Percentiles rank a stretch among this genome's conserved stretches.
These are phyloP conservation scores for Nowickia ferox DNA, from an alignment of 2,888 invertebrate species.

Conservation along the genomic window DNA sequence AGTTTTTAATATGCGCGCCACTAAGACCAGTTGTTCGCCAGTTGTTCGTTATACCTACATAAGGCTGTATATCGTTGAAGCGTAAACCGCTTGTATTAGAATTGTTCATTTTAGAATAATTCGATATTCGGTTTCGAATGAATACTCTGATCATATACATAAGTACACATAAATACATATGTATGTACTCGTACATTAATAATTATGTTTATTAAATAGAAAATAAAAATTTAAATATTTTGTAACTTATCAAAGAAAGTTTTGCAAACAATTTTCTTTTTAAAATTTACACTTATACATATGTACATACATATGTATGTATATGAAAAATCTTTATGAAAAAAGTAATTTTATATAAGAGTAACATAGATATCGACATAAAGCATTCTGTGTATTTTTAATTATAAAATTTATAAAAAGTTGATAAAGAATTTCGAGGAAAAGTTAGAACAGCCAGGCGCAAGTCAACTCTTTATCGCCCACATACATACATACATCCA, in stretches of 20 bases:
- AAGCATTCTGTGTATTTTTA: background rate
- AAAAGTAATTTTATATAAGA: slow-evolving; percentile 21
- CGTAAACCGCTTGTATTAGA: no score
- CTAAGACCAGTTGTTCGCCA: no score
- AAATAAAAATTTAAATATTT: slow-evolving; percentile 1
- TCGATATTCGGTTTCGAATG: no score
- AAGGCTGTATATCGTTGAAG: no score
- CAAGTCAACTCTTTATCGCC: slow-evolving; percentile 33
- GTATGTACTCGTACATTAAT: no score
- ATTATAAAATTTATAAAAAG: slow-evolving; percentile 1
- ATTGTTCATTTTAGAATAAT: no score
- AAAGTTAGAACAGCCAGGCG: slow-evolving; percentile 21
- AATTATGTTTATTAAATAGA: background rate
- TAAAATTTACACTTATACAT: background rate
- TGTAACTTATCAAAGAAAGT: background rate
- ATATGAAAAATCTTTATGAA: slow-evolving; percentile 10
- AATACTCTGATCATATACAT: background rate
- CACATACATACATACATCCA: no score
- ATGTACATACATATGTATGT: background rate
- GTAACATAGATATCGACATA: slow-evolving; percentile 1
- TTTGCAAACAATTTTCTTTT: background rate
- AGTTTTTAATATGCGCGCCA: no score
- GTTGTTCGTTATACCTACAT: no score
- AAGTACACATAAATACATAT: background rate
- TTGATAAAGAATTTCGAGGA: background rate